A percentile compares a stretch with the other conserved stretches of the same genome.
Conservation (phyloP, 35 echinoderm and acorn worm species). For the Chiridota heheva region DNA sequence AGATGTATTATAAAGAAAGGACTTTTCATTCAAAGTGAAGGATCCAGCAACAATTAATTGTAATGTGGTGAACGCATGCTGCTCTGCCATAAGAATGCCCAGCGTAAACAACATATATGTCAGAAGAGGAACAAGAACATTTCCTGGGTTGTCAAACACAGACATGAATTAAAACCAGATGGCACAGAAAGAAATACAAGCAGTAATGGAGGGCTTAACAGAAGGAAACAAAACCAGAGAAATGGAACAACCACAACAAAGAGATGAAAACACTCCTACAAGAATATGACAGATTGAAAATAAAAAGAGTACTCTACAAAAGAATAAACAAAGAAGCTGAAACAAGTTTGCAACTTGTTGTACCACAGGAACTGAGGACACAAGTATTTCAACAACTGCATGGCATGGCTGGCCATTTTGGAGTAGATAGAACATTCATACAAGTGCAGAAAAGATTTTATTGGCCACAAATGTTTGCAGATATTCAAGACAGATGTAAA, state of each 20-base stretch:
- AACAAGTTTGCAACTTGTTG: background rate
- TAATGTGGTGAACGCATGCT: no score
- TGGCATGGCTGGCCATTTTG: background rate
- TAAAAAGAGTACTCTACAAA: background rate
- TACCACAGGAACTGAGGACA: background rate
- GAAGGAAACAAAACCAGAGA: background rate
- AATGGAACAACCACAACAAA: background rate
- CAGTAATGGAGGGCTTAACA: background rate
- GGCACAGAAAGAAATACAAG: background rate
- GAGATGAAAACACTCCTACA: background rate
- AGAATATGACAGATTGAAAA: background rate
- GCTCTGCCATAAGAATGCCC: no score
- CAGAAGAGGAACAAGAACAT: no score
- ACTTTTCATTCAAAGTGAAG: no score
- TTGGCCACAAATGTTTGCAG: no score
- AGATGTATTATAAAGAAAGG: background rate
- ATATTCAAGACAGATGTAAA: no score
- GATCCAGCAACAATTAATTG: no score
- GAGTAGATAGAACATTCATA: no score
- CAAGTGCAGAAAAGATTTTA: no score
- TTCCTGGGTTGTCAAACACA: no score
- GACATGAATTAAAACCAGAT: no score
- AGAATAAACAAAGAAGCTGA: background rate
- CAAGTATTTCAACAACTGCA: background rate
- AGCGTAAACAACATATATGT: no score